Conservation (phyloP, 2,797 vertebrate species). For the Cyclopterus lumpus region DNA sequence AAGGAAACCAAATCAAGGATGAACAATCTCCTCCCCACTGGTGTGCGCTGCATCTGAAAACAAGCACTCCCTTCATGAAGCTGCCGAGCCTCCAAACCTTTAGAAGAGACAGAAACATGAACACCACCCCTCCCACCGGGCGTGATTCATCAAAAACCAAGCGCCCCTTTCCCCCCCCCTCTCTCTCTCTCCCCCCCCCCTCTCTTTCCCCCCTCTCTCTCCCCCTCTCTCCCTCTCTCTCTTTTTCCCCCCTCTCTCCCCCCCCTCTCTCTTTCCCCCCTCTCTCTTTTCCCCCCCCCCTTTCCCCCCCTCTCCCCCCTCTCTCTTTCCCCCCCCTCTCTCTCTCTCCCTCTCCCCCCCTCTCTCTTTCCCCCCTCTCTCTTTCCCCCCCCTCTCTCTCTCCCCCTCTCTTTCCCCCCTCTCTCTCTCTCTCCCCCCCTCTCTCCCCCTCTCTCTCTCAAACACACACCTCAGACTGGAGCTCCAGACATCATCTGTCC, state of each 20-base stretch:
- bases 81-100: not conserved
- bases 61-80: not conserved
- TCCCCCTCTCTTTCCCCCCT: not conserved
- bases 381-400: slow-evolving; percentile 26
- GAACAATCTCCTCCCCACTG: slow-evolving; percentile 6
- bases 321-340: slow-evolving; percentile 3
- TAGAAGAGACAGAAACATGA: no score
- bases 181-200: slow-evolving; percentile 6
- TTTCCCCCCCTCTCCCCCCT: not conserved
- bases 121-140: not conserved
- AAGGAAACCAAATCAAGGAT: not conserved
- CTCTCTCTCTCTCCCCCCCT: slow-evolving; percentile 6
- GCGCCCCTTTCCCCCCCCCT: not conserved
- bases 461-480: not conserved
- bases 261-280: not conserved
- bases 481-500: slow-evolving; percentile 3
- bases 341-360: not conserved
- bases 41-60: not conserved
- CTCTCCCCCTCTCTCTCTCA: no score
- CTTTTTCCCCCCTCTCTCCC: slow-evolving; percentile 14
- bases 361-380: not conserved
- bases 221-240: no score
- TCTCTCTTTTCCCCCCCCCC: slow-evolving; percentile 23
- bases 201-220: no score
- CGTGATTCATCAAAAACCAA: not conserved